Evolutionary conservation across 2,888 invertebrate genomes (phyloP).

Genomic region (Papilio demoleus): DNA sequence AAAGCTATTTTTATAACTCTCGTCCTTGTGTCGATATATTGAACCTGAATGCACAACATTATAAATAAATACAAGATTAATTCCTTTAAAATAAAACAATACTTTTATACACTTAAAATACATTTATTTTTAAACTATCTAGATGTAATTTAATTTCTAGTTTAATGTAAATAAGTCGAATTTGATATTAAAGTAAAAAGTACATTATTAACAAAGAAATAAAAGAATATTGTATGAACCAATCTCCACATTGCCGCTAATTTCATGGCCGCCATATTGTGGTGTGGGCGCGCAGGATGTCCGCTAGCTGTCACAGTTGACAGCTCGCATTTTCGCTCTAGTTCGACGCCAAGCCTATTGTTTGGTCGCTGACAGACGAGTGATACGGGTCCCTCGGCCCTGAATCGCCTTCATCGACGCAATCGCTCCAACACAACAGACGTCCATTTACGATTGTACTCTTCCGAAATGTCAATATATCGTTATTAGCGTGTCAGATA

Average conservation of each 20-base stretch:
- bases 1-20: constrained; percentile 11
- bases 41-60: not conserved
- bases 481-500: constrained; percentile 4
- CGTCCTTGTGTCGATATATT: constrained; percentile 18
- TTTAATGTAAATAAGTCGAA: too few relatives aligned
- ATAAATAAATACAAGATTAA: not conserved
- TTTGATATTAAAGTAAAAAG: too few relatives aligned
- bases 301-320: constrained; percentile 33
- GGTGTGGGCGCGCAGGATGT: constrained; percentile 27
- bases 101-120: too few relatives aligned
- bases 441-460: constrained; percentile 7
- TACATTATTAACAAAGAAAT: too few relatives aligned
- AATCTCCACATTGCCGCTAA: not conserved
- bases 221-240: too few relatives aligned
- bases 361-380: constrained; percentile 25
- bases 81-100: too few relatives aligned
- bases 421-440: constrained; percentile 8
- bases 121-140: too few relatives aligned
- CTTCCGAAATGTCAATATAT: constrained; percentile 9
- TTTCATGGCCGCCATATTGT: constrained; percentile 19
- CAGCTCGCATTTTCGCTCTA: constrained; percentile 30
- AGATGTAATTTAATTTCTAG: too few relatives aligned
- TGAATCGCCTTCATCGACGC: constrained; percentile 23
- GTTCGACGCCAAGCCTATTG: constrained; percentile 26
- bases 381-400: constrained; percentile 32